phyloP scores from a whole-genome alignment of 2,113 vertebrate species.

The Vimba vimba region DNA sequence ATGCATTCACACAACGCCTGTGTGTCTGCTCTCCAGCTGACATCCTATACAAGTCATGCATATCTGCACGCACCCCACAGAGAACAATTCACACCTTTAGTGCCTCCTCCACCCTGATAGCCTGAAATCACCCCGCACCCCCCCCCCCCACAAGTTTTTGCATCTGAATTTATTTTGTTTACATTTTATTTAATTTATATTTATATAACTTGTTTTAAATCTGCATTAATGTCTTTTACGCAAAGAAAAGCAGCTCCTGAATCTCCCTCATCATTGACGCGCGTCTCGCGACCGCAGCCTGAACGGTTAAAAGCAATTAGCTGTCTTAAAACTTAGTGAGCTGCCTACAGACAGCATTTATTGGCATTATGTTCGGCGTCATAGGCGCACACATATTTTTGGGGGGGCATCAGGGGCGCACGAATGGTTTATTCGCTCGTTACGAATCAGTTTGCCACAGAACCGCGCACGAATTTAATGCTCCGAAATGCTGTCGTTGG shows the following conservation, averaged over 20 bases:
- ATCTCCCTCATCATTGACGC: neutral
- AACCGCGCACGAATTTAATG: neutral
- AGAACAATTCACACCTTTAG: slow-evolving; percentile 27
- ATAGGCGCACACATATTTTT: neutral
- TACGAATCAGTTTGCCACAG: neutral
- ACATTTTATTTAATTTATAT: neutral
- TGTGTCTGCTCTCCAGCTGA: slow-evolving; percentile 27
- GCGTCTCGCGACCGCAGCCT: neutral
- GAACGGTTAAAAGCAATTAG: neutral
- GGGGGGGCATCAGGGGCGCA: too few species aligned
- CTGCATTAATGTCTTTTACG: neutral
- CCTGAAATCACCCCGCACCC: neutral
- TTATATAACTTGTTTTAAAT: neutral
- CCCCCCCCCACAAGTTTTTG: neutral
- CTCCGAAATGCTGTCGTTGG: neutral
- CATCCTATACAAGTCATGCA: slow-evolving; percentile 12
- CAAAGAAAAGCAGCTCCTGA: neutral
- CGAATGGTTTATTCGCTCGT: neutral
- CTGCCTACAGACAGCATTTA: neutral
- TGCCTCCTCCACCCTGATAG: neutral
- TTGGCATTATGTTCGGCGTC: neutral
- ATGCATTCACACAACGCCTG: neutral
- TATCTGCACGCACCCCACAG: slow-evolving; percentile 28
- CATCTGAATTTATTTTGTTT: neutral
- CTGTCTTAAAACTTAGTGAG: neutral